These are phyloP conservation scores for Indicator indicator DNA, from an alignment of 2,113 vertebrate species.

Conservation along the genomic window DNA sequence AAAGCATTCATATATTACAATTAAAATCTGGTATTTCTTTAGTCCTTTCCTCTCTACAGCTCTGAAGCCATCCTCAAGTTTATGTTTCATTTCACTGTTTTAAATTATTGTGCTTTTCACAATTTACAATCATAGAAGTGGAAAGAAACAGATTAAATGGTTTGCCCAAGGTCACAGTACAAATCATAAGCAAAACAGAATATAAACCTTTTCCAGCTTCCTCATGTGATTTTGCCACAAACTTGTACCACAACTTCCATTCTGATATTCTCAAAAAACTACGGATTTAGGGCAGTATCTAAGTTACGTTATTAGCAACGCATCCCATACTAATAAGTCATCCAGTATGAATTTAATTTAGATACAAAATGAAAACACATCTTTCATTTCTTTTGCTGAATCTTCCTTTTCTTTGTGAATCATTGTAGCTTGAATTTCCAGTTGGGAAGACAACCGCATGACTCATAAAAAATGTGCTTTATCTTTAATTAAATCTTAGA, in stretches of 20 bases:
- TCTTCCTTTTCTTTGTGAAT: not conserved
- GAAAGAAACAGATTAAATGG: not conserved
- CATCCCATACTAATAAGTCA: not conserved
- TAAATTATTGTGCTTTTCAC: not conserved
- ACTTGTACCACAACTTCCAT: not conserved
- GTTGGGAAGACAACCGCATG: not conserved
- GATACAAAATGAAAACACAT: not conserved
- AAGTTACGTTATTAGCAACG: not conserved
- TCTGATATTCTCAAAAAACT: not conserved
- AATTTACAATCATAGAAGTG: not conserved
- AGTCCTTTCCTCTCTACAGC: not conserved
- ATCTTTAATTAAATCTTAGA: constrained; percentile 6
- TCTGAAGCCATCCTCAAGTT: not conserved
- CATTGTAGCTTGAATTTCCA: not conserved
- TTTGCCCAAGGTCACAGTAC: not conserved
- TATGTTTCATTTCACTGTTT: not conserved
- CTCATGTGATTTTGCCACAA: not conserved
- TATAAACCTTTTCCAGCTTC: not conserved
- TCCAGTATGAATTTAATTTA: not conserved
- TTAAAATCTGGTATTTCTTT: not conserved
- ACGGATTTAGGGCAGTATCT: not conserved
- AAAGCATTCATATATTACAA: not conserved
- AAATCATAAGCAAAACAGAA: not conserved
- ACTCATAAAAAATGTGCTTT: not conserved
- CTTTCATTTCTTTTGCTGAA: not conserved